Evolutionary conservation across 2,888 invertebrate species (phyloP).

Genomic region (Agrotis clavis): DNA sequence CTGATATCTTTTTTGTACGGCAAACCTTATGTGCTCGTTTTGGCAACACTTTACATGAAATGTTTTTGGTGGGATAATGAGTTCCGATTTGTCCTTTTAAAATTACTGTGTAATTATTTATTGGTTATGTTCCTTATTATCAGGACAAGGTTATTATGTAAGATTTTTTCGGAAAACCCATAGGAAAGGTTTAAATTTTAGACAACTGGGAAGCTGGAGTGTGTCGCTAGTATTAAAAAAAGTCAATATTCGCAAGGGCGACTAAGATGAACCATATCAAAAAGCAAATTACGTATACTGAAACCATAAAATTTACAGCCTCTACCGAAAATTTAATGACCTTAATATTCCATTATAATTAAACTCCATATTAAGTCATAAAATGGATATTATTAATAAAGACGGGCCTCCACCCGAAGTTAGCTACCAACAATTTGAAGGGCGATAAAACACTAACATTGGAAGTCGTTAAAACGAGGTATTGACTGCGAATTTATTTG

Average conservation of each 20-base stretch:
- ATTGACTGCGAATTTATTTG: conserved; percentile 79
- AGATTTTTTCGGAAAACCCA: too few relatives aligned
- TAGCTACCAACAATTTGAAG: conserved; percentile 69
- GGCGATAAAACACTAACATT: conserved; percentile 75
- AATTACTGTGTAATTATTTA: too few relatives aligned
- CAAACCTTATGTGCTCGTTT: too few relatives aligned
- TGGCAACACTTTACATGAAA: too few relatives aligned
- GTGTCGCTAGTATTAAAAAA: not conserved
- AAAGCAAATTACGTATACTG: conserved; percentile 13
- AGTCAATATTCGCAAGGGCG: too few relatives aligned
- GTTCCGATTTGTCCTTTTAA: too few relatives aligned
- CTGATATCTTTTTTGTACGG: too few relatives aligned
- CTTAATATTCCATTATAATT: conserved; percentile 55
- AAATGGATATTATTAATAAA: conserved; percentile 68
- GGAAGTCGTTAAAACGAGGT: conserved; percentile 73
- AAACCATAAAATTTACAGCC: conserved; percentile 28
- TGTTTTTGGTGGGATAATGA: too few relatives aligned
- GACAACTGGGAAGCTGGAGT: too few relatives aligned
- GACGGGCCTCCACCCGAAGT: conserved; percentile 54
- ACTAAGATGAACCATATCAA: not conserved
- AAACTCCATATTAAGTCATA: conserved; percentile 65
- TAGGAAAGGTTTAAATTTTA: too few relatives aligned
- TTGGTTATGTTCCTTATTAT: too few relatives aligned
- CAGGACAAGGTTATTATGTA: too few relatives aligned
- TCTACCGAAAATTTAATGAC: conserved; percentile 44